A percentile compares a stretch with the other conserved stretches of the same genome.
Conservation (phyloP, 2,888 invertebrate genomes). For the Leucozona laternaria region DNA sequence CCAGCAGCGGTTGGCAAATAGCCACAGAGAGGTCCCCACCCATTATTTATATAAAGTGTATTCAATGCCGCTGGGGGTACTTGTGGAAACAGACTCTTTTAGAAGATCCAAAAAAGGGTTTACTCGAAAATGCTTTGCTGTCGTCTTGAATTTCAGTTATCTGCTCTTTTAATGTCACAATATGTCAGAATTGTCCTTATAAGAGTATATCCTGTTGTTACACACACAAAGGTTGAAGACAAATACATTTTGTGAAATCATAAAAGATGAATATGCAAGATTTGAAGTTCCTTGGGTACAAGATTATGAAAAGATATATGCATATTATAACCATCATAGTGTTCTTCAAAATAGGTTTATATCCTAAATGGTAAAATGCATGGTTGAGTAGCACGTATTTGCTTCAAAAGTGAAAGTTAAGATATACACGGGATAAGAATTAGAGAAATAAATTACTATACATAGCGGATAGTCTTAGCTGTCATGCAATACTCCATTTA, state of each 20-base stretch:
- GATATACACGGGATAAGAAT: too few species aligned
- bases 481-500: too few species aligned
- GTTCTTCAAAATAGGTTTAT: too few species aligned
- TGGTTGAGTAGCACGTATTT: too few species aligned
- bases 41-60: constrained; percentile 8
- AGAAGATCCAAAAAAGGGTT: constrained; percentile 6
- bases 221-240: background rate
- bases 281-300: background rate
- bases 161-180: background rate
- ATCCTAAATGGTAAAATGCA: too few species aligned
- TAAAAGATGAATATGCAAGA: background rate
- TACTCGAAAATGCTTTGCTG: background rate
- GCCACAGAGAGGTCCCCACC: constrained; percentile 57
- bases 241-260: background rate
- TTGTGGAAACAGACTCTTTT: background rate
- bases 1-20: constrained; percentile 63
- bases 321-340: too few species aligned
- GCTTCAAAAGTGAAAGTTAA: too few species aligned
- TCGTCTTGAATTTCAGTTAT: constrained; percentile 7
- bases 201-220: background rate
- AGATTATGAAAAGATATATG: background rate
- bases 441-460: too few species aligned
- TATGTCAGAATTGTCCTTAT: background rate
- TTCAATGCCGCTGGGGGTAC: constrained; percentile 18
- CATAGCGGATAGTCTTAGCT: too few species aligned